Evolutionary conservation across 1,140 invertebrate species (phyloP), one percentile per base, ranked within the genome.

Genomic region (Lordiphosa clarofinis): DNA sequence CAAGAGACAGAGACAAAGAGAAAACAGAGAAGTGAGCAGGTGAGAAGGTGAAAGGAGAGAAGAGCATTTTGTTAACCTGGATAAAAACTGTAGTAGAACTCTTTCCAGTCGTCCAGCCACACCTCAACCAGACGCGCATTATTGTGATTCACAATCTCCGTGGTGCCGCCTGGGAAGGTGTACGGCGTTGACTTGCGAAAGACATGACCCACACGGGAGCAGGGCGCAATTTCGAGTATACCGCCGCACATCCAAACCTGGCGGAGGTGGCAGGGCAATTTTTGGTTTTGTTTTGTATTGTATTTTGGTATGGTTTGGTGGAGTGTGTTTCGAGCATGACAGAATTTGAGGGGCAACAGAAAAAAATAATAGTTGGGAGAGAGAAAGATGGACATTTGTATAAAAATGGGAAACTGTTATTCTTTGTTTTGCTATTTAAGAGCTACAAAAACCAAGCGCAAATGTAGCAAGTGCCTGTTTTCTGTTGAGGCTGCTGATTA

Each of bases 171-270:
- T 57, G 98, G 98, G 92, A 99, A 99, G 73, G 97, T 97, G 90
- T 99, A 99, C 38, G 98, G 98, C 74, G 97, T 99, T 75, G 98
- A 97, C 92, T 99, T 99, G 88, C 98, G 94, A 92, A 99, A 99
- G 72, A 99, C 97, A 91, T 98, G 97, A 73, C 96, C 96, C 73
- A 98, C 96, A 90, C 96, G 95, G 69, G 95, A 96, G 90, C 96
- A 97, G 73, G 96, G 96, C 70, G 94, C 92, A 76, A 98, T 97
- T 91, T 97, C 96, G 90, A 98, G 91, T 57, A 92, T 92, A 71
- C 96, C 96, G 79, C 97, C 97, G 92, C 97, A 99, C 96, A 97
- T 97, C 97, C 97, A 98, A 88, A 98, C 95, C 96, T 98, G 78
- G 24, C 35, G n/a, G n/a, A n/a, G 24, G 24, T 7, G 24, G 24